A percentile compares a stretch with the other conserved stretches of the same genome.
These are phyloP conservation scores for Pterois miles DNA, from an alignment of 2,797 vertebrate genomes.

Conservation along the genomic window DNA sequence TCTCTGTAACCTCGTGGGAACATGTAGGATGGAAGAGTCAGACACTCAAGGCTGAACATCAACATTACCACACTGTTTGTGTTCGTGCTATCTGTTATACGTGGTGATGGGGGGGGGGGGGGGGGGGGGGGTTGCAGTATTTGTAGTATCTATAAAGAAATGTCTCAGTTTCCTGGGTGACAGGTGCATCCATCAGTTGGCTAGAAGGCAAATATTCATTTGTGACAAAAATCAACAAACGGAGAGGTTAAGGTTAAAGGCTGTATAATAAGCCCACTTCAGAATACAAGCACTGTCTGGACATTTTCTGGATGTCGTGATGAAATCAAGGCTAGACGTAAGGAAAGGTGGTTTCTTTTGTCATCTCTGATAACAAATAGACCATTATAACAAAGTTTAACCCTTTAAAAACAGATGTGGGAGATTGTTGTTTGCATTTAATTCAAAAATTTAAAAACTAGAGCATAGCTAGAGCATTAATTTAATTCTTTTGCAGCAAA, in stretches of 20 bases:
- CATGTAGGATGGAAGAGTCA: conserved; percentile 37
- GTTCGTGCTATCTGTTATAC: background rate
- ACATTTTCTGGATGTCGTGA: background rate
- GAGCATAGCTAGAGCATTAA: no score
- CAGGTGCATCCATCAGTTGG: background rate
- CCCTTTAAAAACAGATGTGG: no score
- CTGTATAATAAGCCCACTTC: background rate
- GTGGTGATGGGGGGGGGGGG: no score
- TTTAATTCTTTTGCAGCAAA: no score
- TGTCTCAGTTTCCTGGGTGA: conserved; percentile 36
- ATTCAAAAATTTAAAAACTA: no score
- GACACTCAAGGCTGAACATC: conserved; percentile 52
- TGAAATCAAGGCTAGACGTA: background rate
- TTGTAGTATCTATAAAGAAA: conserved; percentile 3
- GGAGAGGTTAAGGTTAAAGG: background rate
- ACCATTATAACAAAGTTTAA: background rate
- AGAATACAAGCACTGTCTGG: background rate
- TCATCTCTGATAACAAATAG: background rate
- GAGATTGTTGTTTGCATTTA: no score
- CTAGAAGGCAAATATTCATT: conserved; percentile 12
- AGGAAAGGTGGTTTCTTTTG: background rate
- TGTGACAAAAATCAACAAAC: background rate
- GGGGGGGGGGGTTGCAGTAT: no score
- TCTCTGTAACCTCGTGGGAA: conserved; percentile 52
- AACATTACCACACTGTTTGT: conserved; percentile 12